Evolutionary conservation across 2,888 invertebrate species (phyloP), one percentile per base, ranked within the genome.

Genomic region (Lasiommata megera): DNA sequence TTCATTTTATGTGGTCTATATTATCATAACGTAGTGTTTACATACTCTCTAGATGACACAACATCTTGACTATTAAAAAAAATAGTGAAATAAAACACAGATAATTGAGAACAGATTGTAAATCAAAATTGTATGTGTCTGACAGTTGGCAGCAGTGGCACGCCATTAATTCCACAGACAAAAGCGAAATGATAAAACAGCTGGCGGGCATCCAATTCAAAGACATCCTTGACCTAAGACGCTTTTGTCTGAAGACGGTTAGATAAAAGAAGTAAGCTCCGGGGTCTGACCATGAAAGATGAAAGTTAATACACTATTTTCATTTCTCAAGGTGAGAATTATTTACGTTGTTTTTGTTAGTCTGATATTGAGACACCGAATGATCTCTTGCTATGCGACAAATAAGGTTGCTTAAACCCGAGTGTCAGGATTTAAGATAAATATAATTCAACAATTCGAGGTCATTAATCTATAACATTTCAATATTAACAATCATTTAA

Each of bases 181-280:
- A 64, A 60, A 61, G 47, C 43, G 53, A 50, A 54, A 44, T 50
- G 54, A 56, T 54, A 56, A 60, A 54, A 57, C 29, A 54, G 54
- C 70, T 79, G 81, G 81, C 80, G 68, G 56, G 62, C 60, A 66
- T 68, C 78, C 79, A 80, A 73, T 60, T 61, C 51, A 67, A 55
- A 66, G 60, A 54, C 61, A 60, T 70, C 81, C 82, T 81, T 82
- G 81, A 80, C 80, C 81, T 63, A 65, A 47, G 64, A 64, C 63
- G 69, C 69, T 67, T 68, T 66, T 65, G 65, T 66, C 60, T 58
- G 54, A 64, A 61, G 65, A 60, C 51, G 58, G 50, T 53, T 52
- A 54, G 66, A 64, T 51, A 56, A 57, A 23, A 54, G 53, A 51
- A 37, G 43, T 51, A 54, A 62, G 54, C 60, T 60, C 54, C 36